Conservation (phyloP, 2,113 vertebrate genomes). For the Felis catus region F.catus_Fca126_mat1.0 CM031417.1:13875001-13875500, state of each 20-base stretch:
- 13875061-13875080: fast-evolving
- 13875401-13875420: no score
- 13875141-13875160: neutral
- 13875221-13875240: slow-evolving; percentile 25
- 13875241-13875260: neutral
- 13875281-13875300: no score
- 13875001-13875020: neutral
- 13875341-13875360: no score
- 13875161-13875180: slow-evolving; percentile 59
- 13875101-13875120: neutral
- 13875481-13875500: no score
- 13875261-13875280: neutral
- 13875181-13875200: slow-evolving; percentile 66
- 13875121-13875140: neutral
- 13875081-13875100: neutral
- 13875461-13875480: no score
- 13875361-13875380: no score
- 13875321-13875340: no score
- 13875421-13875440: no score
- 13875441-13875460: no score
- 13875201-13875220: slow-evolving; percentile 42
- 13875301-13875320: no score
- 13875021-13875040: neutral
- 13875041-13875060: fast-evolving
- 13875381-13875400: no score